Base-by-base conservation (phyloP, 2,797 vertebrate genomes). In the Takifugu rubripes region DNA sequence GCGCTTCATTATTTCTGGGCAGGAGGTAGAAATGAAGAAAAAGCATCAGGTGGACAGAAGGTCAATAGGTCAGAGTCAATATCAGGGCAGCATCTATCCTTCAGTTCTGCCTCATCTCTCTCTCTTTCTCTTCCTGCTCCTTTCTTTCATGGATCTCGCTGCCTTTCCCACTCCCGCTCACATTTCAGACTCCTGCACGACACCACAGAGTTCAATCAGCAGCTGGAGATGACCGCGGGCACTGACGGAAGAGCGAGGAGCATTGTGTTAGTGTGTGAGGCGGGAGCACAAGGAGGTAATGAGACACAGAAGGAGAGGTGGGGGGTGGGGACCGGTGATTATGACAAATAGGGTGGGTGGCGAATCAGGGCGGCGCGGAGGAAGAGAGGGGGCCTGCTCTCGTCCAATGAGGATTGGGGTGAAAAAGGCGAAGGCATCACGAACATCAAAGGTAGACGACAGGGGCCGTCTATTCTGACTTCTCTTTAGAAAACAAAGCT, bases 371-470 rank as follows among this genome's bases (percentile, higher is more conserved):
- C 51, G 44, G 61, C 10, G 24, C 2, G 2, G 46, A 44, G 60
- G 56, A 15, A n/a, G 67, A 68, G 45, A 49, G 47, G 65, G 61
- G 54, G 21, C 57, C 21, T 52, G n/a, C 68, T 29, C 49, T 50
- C 53, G 24, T 72, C 84, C 84, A 88, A 87, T 82, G 57, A 68
- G 62, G 63, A 67, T 49, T 52, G 65, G 77, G 81, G 84, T 87
- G 80, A 88, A 87, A 86, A 84, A 88, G 88, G 87, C 77, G 68
- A 66, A 71, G 70, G 69, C 82, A 74, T 85, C 81, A 78, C 78
- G 77, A 82, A 75, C 65, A 71, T 85, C 83, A 87, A 70, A 75
- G 70, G 72, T 59, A 67, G 75, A 78, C 68, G 53, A 75, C 52
- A 61, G 72, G 75, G 64, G 74, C 64, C 66, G 74, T 86, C 75